Evolutionary conservation across 2,797 vertebrate genomes (phyloP).

Genomic region (Columba guinea): DNA sequence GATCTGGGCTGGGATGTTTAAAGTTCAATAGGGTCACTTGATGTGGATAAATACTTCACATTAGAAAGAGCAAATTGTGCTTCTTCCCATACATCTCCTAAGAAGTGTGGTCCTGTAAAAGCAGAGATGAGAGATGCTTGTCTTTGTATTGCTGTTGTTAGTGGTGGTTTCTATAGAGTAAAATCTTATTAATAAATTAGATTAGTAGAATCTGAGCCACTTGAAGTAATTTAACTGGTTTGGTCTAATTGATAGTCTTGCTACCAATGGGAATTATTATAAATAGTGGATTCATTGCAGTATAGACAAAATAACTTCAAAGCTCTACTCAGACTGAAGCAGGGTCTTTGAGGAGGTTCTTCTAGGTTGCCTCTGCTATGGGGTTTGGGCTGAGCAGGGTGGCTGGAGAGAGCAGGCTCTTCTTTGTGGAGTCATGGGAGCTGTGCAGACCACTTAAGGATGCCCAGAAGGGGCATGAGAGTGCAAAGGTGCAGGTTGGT

Average conservation of each 20-base stretch:
- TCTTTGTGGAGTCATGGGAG: not conserved
- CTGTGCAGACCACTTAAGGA: not conserved
- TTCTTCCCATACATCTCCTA: not conserved
- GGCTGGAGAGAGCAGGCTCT: not conserved
- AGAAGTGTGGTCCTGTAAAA: not conserved
- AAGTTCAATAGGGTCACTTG: not conserved
- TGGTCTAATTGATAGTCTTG: not conserved
- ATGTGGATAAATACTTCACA: not conserved
- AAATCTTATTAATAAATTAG: not conserved
- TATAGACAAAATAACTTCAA: not conserved
- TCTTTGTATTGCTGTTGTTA: not conserved
- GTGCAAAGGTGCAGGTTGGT: fast-evolving
- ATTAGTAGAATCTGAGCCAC: not conserved
- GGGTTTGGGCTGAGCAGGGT: not conserved
- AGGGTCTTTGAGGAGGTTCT: not conserved
- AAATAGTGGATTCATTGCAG: not conserved
- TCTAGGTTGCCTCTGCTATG: not conserved
- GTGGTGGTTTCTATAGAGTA: not conserved
- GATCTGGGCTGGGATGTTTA: not conserved
- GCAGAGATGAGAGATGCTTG: not conserved
- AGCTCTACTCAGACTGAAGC: not conserved
- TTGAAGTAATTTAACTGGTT: not conserved
- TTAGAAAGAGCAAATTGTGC: not conserved
- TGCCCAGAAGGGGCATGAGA: not conserved
- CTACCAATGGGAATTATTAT: not conserved